Evolutionary conservation across 1,140 invertebrate genomes (phyloP), one percentile per base, ranked within the genome.

Genomic region (Brachionus manjavacas): DNA sequence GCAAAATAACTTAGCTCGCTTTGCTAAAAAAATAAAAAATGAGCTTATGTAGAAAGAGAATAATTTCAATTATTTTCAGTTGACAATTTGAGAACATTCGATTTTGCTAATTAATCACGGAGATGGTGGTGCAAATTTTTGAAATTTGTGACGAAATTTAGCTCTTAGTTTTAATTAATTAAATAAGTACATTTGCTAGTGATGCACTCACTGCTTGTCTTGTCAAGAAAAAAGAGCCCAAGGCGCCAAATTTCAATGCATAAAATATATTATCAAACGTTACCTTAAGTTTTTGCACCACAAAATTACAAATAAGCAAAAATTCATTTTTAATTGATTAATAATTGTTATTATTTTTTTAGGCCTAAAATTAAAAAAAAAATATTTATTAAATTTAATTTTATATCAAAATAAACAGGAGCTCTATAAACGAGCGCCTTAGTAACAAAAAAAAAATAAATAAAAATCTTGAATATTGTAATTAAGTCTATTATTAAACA

Each of bases 51-150:
- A 39, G 31, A 70, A 35, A 70, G 68, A n/a, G 68, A 72, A 72
- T 72, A 20, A 20, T 72, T 72, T 39, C 0, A 41, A 20, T 72
- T 72, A 20, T 72, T 16, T 72, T 41, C 14, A 39, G 68, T 72
- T 72, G 68, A 72, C 68, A 72, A 72, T 39, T 72, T 7, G n/a
- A 72, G 16, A 39, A 72, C 68, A 72, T 72, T 72, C 35, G 28
- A 39, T 41, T 39, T 39, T 72, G 16, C 23, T 72, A 72, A 72
- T 72, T 72, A 72, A 72, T 72, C 16, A 72, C 68, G 68, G 68
- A 72, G 68, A 11, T 72, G 68, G 68, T 72, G 39, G 68, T 72
- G 68, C 68, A 41, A 16, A 16, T 68, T 68, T 68, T 68, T 68
- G 3, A 55, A 55, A 55, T 55, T 55, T 55, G 12, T n/a, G 52